Conservation (phyloP, 2,888 invertebrate species). For the Heliconius ethilla region DNA sequence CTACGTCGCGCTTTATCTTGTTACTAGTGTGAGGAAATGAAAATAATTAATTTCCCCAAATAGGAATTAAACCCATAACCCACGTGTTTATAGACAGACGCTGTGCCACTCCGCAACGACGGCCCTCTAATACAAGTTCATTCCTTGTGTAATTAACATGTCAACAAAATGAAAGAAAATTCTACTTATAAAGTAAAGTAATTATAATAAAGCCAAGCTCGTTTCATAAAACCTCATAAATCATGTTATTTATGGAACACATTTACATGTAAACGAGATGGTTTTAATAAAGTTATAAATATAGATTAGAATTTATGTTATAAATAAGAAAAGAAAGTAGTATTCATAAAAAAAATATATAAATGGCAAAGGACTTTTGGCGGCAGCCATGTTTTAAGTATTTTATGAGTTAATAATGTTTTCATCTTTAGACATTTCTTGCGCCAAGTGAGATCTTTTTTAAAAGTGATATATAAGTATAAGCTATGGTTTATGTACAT, state of each 20-base stretch:
- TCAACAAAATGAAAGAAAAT: background rate
- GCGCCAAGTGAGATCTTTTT: background rate
- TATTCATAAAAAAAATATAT: background rate
- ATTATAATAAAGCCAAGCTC: background rate
- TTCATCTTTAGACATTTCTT: background rate
- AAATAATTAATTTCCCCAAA: background rate
- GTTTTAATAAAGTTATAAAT: slow-evolving; percentile 25
- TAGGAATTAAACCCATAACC: background rate
- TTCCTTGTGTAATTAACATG: background rate
- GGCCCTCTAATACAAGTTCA: too few species aligned
- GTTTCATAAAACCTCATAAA: background rate
- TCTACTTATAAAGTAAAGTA: background rate
- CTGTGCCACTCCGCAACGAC: background rate
- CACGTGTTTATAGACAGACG: background rate
- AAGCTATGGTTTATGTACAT: background rate
- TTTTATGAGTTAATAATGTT: background rate
- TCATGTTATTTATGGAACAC: slow-evolving; percentile 22
- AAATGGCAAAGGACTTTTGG: background rate
- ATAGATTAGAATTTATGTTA: slow-evolving; percentile 25
- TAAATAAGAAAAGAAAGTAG: slow-evolving; percentile 14
- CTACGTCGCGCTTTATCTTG: background rate
- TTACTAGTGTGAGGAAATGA: background rate
- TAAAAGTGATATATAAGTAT: background rate
- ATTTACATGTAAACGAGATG: slow-evolving; percentile 24
- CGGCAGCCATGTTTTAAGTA: background rate